These are phyloP conservation scores for Trissoscelio sp. DNA, from an alignment of 2,888 invertebrate genomes.

Conservation along the genomic window DNA sequence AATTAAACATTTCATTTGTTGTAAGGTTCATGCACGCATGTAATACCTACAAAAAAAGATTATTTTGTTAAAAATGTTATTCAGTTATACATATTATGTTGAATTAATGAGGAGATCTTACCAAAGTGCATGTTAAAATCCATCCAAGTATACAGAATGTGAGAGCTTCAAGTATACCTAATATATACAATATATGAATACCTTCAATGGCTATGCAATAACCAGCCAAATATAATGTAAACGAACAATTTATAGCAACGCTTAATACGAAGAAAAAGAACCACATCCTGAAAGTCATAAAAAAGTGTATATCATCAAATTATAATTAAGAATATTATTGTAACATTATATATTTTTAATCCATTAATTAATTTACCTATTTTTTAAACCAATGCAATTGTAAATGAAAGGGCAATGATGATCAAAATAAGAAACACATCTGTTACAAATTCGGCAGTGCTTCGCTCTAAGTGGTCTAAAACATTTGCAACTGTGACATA, in stretches of 20 bases:
- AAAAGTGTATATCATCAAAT: no score
- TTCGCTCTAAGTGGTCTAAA: constrained; percentile 94
- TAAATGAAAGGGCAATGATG: constrained; percentile 98
- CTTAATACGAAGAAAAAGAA: constrained; percentile 95
- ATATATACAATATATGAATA: constrained; percentile 92
- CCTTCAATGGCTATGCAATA: constrained; percentile 94
- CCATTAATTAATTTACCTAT: constrained; percentile 86
- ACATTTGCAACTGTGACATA: constrained; percentile 96
- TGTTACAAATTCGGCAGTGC: constrained; percentile 96
- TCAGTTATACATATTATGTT: no score
- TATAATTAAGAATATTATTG: not conserved
- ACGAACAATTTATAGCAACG: constrained; percentile 93
- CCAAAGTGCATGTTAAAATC: constrained; percentile 94
- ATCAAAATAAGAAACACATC: constrained; percentile 95
- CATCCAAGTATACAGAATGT: constrained; percentile 94
- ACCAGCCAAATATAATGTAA: constrained; percentile 94
- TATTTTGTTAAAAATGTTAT: no score
- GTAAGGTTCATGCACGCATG: constrained; percentile 97
- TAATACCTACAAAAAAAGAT: constrained; percentile 88
- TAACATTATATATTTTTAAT: not conserved
- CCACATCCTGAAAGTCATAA: constrained; percentile 89
- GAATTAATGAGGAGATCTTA: constrained; percentile 85
- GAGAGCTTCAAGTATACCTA: constrained; percentile 92
- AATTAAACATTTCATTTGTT: constrained; percentile 97
- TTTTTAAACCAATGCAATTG: constrained; percentile 96